Evolutionary conservation across 2,113 vertebrate genomes (phyloP).

Genomic region (Nycticryphes semicollaris): DNA sequence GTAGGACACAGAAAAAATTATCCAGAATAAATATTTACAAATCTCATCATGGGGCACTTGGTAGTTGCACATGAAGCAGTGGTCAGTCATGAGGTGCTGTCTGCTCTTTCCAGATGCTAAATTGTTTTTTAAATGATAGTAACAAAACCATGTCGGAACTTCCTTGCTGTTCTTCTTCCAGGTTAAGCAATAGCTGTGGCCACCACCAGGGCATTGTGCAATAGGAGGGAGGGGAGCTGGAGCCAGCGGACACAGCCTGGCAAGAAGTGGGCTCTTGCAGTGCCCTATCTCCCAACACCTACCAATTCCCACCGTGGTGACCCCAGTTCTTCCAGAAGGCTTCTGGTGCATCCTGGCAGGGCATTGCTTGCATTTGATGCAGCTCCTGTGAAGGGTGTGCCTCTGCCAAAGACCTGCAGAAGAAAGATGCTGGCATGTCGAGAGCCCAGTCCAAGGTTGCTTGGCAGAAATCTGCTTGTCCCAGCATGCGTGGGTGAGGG

Average conservation of each 20-base stretch:
- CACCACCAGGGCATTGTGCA: accelerated
- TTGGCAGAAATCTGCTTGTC: neutral
- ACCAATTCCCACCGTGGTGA: accelerated
- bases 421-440: neutral
- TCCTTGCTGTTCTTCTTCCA: neutral
- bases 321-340: neutral
- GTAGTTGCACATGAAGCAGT: neutral
- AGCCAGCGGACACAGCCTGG: accelerated
- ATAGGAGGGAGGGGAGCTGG: neutral
- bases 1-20: neutral
- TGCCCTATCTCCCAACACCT: neutral
- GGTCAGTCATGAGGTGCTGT: accelerated
- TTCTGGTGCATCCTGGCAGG: neutral
- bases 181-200: neutral
- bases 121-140: neutral
- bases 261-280: accelerated
- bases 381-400: accelerated
- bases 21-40: constrained; percentile 30
- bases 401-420: neutral
- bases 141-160: neutral
- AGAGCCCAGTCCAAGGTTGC: accelerated
- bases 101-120: neutral
- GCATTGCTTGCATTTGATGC: accelerated
- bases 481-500: accelerated
- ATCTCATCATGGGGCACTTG: neutral